Evolutionary conservation across 2,113 vertebrate species (phyloP).

Genomic region (Eulacestoma nigropectus): DNA sequence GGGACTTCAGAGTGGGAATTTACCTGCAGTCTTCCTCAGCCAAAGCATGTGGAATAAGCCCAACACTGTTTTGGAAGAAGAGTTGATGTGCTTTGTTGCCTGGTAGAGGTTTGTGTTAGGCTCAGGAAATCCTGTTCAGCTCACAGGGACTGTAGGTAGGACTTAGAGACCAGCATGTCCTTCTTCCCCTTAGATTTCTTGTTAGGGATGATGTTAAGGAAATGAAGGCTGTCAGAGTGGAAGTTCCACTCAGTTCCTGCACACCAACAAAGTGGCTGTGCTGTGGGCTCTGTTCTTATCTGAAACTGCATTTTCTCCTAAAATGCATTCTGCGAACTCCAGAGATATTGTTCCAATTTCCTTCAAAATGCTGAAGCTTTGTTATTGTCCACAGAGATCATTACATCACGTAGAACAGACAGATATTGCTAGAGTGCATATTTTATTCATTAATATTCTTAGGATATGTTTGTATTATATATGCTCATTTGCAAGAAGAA

Average conservation of each 20-base stretch:
- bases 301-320: background rate
- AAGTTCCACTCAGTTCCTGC: background rate
- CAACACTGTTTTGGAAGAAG: background rate
- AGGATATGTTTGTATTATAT: background rate
- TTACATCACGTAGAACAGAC: background rate
- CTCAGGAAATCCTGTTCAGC: background rate
- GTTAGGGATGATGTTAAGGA: background rate
- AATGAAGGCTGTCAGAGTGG: background rate
- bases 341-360: background rate
- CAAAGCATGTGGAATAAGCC: background rate
- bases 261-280: background rate
- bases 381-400: background rate
- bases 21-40: background rate
- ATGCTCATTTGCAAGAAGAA: background rate
- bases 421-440: background rate
- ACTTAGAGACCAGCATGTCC: background rate
- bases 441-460: background rate
- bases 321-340: background rate
- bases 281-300: background rate
- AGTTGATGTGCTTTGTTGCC: background rate
- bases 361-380: background rate
- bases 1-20: background rate
- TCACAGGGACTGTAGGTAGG: no score
- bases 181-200: background rate
- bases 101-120: background rate